These are phyloP conservation scores for Diplolepis rosae DNA, from an alignment of 2,888 invertebrate species.

Conservation along the genomic window DNA sequence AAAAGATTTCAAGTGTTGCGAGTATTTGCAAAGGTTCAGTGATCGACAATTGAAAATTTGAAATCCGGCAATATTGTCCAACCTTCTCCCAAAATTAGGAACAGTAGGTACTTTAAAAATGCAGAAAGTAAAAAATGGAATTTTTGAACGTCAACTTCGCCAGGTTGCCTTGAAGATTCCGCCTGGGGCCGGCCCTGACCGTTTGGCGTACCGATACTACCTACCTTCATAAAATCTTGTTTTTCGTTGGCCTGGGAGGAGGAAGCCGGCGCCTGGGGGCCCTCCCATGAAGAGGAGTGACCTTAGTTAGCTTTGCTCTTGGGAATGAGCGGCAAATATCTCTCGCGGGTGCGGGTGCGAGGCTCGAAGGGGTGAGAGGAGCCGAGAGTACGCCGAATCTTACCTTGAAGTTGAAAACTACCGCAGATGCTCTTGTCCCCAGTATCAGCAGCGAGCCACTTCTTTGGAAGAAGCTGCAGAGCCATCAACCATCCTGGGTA, in stretches of 20 bases:
- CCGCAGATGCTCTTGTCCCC: conserved; percentile 42
- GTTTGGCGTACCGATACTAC: conserved; percentile 55
- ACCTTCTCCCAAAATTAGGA: too few relatives aligned
- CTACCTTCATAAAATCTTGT: conserved; percentile 65
- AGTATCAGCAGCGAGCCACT: neutral
- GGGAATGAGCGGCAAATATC: conserved; percentile 66
- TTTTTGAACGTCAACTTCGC: conserved; percentile 8
- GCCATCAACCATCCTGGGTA: conserved; percentile 8
- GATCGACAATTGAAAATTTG: too few relatives aligned
- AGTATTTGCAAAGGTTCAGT: too few relatives aligned
- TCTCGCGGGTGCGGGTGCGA: conserved; percentile 53
- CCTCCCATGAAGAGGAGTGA: conserved; percentile 73
- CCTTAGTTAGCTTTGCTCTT: conserved; percentile 69
- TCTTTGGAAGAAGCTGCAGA: conserved; percentile 23
- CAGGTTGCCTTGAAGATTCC: conserved; percentile 42
- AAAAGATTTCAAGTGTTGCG: too few relatives aligned
- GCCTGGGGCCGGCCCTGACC: conserved; percentile 49
- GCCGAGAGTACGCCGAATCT: conserved; percentile 41
- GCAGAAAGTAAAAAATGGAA: neutral
- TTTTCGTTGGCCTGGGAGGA: conserved; percentile 63
- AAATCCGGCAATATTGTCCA: too few relatives aligned
- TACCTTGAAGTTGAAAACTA: conserved; percentile 44
- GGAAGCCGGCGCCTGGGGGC: conserved; percentile 71
- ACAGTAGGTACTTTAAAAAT: too few relatives aligned
- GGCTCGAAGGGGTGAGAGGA: conserved; percentile 40